Base-by-base conservation (phyloP, 2,888 invertebrate species). In the Willowsia nigromaculata region DNA sequence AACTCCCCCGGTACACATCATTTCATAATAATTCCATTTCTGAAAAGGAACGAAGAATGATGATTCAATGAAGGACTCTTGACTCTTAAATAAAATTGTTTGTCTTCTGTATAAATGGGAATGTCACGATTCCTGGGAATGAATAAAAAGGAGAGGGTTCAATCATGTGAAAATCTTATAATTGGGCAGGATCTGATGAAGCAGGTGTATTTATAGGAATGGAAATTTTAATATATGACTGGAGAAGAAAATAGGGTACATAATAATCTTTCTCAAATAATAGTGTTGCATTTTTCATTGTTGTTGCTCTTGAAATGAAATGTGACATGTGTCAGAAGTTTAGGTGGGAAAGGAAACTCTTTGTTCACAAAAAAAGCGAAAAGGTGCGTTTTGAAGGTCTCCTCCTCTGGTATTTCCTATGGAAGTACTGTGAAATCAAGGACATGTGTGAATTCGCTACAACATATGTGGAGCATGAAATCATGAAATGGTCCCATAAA, bases 121-220 rank as follows among this genome's bases (percentile, higher is more conserved):
- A 53, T 33, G 33, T 30, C 33, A 11, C 13, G 53, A 27, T 1
- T 76, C 25, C 25, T 78, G 78, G 78, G 78, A 78, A 76, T 30
- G 30, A 65, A 53, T 53, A 78, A 53, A 43, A 81, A 27, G 25
- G 6, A 27, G 81, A n/a, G n/a, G 40, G 81, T 62, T 25, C 81
- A 81, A 81, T 81, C 81, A 81, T 81, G 81, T 81, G 81, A 81
- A 81, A 78, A 78, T 78, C 47, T 78, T 47, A 7, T 30, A 78
- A 53, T 15, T 78, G 62, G 43, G 13, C 22, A 37, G 9, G 30
- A 2, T 71, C n/a, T n/a, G n/a, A n/a, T n/a, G n/a, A n/a, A n/a
- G 71, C 71, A 84, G 71, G 53, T 84, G 84, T 18, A 47, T 27
- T 22, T 2, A 43, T 22, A 22, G 11, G 22, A n/a, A 2, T 25